A percentile compares a stretch with the other conserved stretches of the same genome.
Evolutionary conservation across 2,797 vertebrate species (phyloP).

Genomic region (Eremophila alpestris): DNA sequence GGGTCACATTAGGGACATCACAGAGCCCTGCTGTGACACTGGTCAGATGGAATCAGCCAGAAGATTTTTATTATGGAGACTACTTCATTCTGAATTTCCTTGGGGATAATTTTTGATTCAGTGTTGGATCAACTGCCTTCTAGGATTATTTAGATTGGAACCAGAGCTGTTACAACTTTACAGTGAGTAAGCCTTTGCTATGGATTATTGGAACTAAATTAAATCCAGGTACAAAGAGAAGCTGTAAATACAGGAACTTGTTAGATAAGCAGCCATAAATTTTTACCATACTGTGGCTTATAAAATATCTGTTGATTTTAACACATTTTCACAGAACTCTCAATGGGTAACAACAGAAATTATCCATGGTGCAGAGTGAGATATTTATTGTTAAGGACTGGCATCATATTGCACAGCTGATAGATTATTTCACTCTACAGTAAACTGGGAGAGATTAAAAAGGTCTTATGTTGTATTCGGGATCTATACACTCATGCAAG

Average conservation of each 20-base stretch:
- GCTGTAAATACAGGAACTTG: conserved; percentile 22
- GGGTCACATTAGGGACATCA: conserved; percentile 47
- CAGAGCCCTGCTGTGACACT: conserved; percentile 20
- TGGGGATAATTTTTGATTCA: conserved; percentile 54
- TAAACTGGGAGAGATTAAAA: background rate
- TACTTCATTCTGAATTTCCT: conserved; percentile 46
- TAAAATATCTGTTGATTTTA: conserved; percentile 7
- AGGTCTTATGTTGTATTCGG: background rate
- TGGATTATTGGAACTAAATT: conserved; percentile 47
- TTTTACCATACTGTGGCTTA: background rate
- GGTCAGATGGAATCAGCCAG: conserved; percentile 38
- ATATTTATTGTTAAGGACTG: background rate
- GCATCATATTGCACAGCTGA: background rate
- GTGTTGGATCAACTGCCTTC: conserved; percentile 44
- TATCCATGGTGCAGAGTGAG: background rate
- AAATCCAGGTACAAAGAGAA: conserved; percentile 49
- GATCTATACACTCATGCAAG: background rate
- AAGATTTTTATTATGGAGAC: conserved; percentile 49
- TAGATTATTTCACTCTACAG: background rate
- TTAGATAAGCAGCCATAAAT: background rate
- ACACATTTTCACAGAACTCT: background rate
- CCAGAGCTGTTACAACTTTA: conserved; percentile 44
- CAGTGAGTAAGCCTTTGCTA: conserved; percentile 11
- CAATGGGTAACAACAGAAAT: background rate
- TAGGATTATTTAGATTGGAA: conserved; percentile 65